Evolutionary conservation across 2,888 invertebrate genomes (phyloP), one percentile per base, ranked within the genome.

Genomic region (Rhamnusium bicolor): DNA sequence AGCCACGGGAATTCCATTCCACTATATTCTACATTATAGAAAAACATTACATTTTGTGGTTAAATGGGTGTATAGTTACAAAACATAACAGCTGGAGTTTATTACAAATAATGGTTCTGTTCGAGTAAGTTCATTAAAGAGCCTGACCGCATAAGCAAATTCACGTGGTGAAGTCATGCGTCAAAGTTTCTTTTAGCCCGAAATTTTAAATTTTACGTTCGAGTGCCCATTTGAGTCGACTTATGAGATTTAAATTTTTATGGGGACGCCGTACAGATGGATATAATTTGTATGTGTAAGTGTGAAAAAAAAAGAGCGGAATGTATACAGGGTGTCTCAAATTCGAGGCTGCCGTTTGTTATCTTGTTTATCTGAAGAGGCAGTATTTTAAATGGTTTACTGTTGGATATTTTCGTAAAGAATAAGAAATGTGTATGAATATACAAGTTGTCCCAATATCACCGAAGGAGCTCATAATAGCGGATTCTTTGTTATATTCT

Each of bases 161-260:
- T 51, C 65, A 32, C 51, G 19, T 29, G 53, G 51, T 18, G 63
- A 51, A 65, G 53, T 65, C 65, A 53, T 65, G 65, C 65, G 65
- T 53, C 32, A 53, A 32, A 53, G 32, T 53, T 61, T 61, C 61
- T 32, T 29, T 32, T 53, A 65, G 16, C 32, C 16, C 54, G 6
- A 24, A 49, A 51, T 63, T 49, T 27, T 27, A 49, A 14, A 49
- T 49, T 49, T 49, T 63, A 27, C 49, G 47, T 49, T 63, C 16
- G 49, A 49, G 14, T 51, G 63, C 27, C 49, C 12, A 49, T 63
- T 49, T 29, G 21, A 61, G 46, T 21, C 54, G 27, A n/a, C 54
- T 54, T 24, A 54, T 21, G 24, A 21, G 54, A 24, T 54, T 24
- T 24, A 24, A 54, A 54, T 51, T 18, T 1, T 51, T 51, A 40